These are phyloP conservation scores for Nasonia giraulti DNA, from an alignment of 1,140 invertebrate species.

Conservation along the genomic window DNA sequence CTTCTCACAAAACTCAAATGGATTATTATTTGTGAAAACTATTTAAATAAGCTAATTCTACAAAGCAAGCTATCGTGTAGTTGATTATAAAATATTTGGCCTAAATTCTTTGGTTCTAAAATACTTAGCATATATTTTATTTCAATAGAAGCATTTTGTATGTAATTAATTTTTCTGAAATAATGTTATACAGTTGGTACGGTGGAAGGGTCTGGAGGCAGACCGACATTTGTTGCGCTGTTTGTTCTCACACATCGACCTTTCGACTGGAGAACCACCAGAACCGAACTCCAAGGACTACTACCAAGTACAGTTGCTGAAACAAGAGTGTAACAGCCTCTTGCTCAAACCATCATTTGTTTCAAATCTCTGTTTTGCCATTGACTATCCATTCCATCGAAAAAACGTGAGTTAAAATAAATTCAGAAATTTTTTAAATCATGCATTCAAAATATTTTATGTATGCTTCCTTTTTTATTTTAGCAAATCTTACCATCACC, in stretches of 20 bases:
- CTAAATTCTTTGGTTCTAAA: no score
- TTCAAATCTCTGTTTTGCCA: constrained; percentile 86
- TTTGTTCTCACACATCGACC: constrained; percentile 85
- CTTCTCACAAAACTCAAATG: no score
- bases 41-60: no score
- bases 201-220: constrained; percentile 88
- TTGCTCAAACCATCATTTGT: constrained; percentile 84
- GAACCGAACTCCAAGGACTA: constrained; percentile 75
- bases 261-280: constrained; percentile 76
- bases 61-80: no score
- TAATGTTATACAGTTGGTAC: constrained; percentile 79
- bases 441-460: neutral
- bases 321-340: constrained; percentile 82
- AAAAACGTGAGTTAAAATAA: constrained; percentile 74
- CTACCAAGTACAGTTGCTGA: constrained; percentile 83
- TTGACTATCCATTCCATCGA: constrained; percentile 81
- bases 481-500: constrained; percentile 82
- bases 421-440: neutral
- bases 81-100: no score
- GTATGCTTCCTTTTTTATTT: constrained; percentile 5
- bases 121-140: neutral
- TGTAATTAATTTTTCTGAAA: neutral
- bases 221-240: constrained; percentile 91
- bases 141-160: neutral
- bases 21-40: no score